Percentiles rank a stretch among this genome's conserved stretches.
phyloP scores from a whole-genome alignment of 2,888 invertebrate species.

The Limenitis camilla region DNA sequence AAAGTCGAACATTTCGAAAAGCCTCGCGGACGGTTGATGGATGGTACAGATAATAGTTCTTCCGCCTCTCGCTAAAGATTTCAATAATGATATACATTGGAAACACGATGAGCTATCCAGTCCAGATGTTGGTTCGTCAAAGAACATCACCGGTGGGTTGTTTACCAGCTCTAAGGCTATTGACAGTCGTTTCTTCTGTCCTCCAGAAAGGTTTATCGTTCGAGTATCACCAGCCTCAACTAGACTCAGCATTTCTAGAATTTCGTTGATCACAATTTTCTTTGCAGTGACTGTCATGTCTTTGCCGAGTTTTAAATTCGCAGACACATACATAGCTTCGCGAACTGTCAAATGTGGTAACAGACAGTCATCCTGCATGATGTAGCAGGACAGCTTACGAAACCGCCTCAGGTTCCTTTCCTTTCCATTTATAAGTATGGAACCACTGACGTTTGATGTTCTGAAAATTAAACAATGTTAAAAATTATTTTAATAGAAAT shows the following conservation, averaged over 20 bases:
- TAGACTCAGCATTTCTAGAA: constrained; percentile 88
- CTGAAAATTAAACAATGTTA: constrained; percentile 60
- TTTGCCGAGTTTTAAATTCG: constrained; percentile 92
- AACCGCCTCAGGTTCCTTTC: constrained; percentile 90
- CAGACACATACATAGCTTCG: constrained; percentile 95
- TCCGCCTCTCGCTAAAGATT: constrained; percentile 89
- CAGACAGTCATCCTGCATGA: constrained; percentile 95
- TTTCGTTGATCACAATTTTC: constrained; percentile 87
- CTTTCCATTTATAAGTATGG: constrained; percentile 90
- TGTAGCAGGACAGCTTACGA: constrained; percentile 95
- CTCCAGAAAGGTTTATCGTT: constrained; percentile 89
- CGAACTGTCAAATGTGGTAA: constrained; percentile 91
- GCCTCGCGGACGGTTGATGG: constrained; percentile 95
- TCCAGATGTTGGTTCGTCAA: constrained; percentile 95
- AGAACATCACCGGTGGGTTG: constrained; percentile 98
- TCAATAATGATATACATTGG: constrained; percentile 91
- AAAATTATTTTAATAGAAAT: neutral
- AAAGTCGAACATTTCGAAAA: constrained; percentile 97
- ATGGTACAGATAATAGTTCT: constrained; percentile 96
- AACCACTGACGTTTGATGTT: constrained; percentile 88
- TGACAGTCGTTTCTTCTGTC: constrained; percentile 91
- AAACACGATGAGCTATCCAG: constrained; percentile 96
- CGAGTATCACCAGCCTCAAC: constrained; percentile 86
- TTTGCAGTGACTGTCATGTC: constrained; percentile 82
- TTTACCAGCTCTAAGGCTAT: constrained; percentile 95